These are phyloP conservation scores for Peromyscus leucopus DNA, from an alignment of 2,113 vertebrate species.

Conservation along the genomic window DNA sequence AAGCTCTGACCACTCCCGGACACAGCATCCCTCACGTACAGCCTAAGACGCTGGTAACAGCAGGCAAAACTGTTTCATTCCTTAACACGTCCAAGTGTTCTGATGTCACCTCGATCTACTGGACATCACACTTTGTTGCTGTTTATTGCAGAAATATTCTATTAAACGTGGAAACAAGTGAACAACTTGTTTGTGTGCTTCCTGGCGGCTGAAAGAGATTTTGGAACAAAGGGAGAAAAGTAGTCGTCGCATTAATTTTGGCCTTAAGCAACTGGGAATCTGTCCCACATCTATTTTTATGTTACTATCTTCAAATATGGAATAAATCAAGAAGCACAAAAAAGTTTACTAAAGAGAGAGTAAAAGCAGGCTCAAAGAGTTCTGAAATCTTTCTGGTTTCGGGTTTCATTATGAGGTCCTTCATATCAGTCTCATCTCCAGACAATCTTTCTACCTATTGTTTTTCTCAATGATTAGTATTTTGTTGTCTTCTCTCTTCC, in stretches of 20 bases:
- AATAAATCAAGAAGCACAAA: neutral
- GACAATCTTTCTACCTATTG: neutral
- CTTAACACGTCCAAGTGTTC: neutral
- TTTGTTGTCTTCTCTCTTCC: conserved; percentile 23
- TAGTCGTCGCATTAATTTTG: conserved; percentile 11
- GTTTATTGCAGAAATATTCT: conserved; percentile 9
- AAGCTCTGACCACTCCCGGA: neutral
- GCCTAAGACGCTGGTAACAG: neutral
- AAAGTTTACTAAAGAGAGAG: conserved; percentile 28
- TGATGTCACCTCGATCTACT: neutral
- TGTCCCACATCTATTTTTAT: neutral
- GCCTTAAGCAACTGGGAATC: conserved; percentile 10
- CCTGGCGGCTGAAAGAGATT: neutral
- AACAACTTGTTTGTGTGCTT: conserved; percentile 25
- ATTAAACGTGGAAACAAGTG: conserved; percentile 1
- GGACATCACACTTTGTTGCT: conserved; percentile 13
- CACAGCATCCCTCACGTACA: neutral
- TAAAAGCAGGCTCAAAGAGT: neutral
- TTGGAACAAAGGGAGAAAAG: conserved; percentile 26
- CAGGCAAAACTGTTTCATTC: neutral
- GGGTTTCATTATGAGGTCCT: neutral
- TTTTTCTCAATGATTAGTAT: neutral
- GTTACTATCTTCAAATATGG: conserved; percentile 46
- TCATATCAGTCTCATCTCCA: neutral
- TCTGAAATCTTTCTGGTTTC: conserved; percentile 49